A percentile compares a stretch with the other conserved stretches of the same genome.
These are phyloP conservation scores for Drosophila nannoptera DNA, from an alignment of 1,140 invertebrate genomes.

Conservation along the genomic window DNA sequence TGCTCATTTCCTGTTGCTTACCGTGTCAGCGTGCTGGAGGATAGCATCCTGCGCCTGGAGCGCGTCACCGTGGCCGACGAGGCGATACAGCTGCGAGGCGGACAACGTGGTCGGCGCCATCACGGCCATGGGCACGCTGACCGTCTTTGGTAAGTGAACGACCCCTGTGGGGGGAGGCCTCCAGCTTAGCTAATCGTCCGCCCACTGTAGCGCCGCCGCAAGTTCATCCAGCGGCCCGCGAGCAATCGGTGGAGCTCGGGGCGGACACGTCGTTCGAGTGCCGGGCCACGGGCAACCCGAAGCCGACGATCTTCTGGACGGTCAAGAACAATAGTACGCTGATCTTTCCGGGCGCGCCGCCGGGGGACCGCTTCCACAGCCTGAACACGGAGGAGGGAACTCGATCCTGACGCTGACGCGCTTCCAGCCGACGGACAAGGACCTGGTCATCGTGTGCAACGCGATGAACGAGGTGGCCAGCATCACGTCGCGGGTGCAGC, in stretches of 20 bases:
- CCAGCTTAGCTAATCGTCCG: slow-evolving; percentile 63
- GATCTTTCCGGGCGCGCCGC: too few relatives aligned
- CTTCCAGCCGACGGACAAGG: too few relatives aligned
- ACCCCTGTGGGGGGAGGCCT: too few relatives aligned
- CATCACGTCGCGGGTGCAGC: too few relatives aligned
- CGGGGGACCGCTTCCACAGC: too few relatives aligned
- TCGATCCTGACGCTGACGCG: too few relatives aligned
- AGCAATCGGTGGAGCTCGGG: slow-evolving; percentile 84
- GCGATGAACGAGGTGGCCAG: too few relatives aligned
- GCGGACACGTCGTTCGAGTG: slow-evolving; percentile 85
- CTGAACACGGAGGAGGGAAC: too few relatives aligned
- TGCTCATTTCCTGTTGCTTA: slow-evolving; percentile 46
- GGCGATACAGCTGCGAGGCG: slow-evolving; percentile 96
- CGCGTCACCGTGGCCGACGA: too few relatives aligned
- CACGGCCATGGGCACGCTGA: slow-evolving; percentile 88
- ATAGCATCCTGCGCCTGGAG: slow-evolving; percentile 87
- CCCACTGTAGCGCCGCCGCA: too few relatives aligned
- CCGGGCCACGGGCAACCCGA: slow-evolving; percentile 84
- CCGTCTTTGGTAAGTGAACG: slow-evolving; percentile 86
- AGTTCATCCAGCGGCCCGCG: slow-evolving; percentile 83
- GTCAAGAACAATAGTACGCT: too few relatives aligned
- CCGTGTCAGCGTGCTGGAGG: slow-evolving; percentile 87
- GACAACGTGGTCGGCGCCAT: slow-evolving; percentile 92
- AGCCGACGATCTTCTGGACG: slow-evolving; percentile 88
- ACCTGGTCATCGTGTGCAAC: too few relatives aligned